Conservation (phyloP, 2,888 invertebrate species). For the Agrotis puta region DNA sequence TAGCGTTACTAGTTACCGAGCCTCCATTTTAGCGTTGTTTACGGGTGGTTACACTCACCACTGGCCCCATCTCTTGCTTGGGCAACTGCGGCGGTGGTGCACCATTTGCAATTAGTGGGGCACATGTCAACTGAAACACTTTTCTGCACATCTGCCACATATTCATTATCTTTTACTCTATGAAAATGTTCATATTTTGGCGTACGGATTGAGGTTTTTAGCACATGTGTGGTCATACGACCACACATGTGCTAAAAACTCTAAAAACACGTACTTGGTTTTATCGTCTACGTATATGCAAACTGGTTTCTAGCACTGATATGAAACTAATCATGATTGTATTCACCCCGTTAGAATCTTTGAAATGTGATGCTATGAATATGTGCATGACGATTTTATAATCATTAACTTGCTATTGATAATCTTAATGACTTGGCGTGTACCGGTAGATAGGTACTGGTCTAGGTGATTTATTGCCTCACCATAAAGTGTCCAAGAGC, state of each 20-base stretch:
- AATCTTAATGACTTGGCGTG: constrained; percentile 33
- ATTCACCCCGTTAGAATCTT: neutral
- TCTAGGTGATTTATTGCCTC: constrained; percentile 36
- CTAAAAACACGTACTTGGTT: constrained; percentile 1
- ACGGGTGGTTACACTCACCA: constrained; percentile 80
- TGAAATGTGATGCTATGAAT: constrained; percentile 7
- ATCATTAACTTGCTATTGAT: constrained; percentile 12
- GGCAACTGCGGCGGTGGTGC: constrained; percentile 82
- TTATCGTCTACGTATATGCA: neutral
- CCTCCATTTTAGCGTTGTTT: constrained; percentile 48
- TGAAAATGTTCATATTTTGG: constrained; percentile 15
- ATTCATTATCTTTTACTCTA: constrained; percentile 36
- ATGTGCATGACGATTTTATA: constrained; percentile 12
- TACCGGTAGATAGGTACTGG: constrained; percentile 16
- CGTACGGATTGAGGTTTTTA: constrained; percentile 8
- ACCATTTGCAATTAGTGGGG: constrained; percentile 83
- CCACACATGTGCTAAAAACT: too few relatives aligned
- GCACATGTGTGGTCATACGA: neutral
- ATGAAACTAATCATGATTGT: constrained; percentile 22
- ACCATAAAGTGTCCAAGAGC: constrained; percentile 49
- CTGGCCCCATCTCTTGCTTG: constrained; percentile 79
- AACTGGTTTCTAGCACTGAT: constrained; percentile 34
- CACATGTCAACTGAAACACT: constrained; percentile 81
- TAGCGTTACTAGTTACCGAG: constrained; percentile 44
- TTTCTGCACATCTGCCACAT: constrained; percentile 77